Conservation (phyloP, 2,888 invertebrate genomes). For the Aleiodes alternator region DNA sequence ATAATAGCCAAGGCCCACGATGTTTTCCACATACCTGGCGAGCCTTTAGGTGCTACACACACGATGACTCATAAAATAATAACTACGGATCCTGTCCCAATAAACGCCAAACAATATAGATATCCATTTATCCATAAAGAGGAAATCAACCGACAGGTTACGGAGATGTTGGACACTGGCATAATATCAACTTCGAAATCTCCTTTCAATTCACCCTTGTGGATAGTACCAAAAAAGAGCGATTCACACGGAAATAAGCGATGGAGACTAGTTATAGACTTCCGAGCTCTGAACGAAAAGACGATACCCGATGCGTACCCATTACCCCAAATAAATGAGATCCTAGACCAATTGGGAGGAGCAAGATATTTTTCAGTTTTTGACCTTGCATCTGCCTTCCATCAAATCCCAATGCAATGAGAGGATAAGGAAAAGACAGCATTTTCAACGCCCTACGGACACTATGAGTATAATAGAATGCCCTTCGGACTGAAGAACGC, state of each 20-base stretch:
- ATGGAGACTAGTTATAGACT: constrained; percentile 53
- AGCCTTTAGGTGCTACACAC: constrained; percentile 40
- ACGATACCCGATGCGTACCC: constrained; percentile 53
- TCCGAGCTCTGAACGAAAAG: constrained; percentile 50
- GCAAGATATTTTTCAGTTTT: constrained; percentile 59
- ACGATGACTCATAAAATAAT: constrained; percentile 43
- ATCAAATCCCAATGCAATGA: constrained; percentile 58
- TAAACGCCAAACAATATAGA: constrained; percentile 49
- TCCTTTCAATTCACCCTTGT: constrained; percentile 51
- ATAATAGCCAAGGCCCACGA: neutral
- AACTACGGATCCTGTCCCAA: constrained; percentile 47
- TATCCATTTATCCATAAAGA: constrained; percentile 47
- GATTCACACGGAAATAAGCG: constrained; percentile 51
- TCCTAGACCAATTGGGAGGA: constrained; percentile 59
- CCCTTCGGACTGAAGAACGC: constrained; percentile 65
- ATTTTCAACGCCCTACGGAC: constrained; percentile 56
- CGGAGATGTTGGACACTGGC: constrained; percentile 39
- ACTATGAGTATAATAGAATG: constrained; percentile 59
- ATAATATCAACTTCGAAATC: constrained; percentile 46
- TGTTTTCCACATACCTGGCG: constrained; percentile 43
- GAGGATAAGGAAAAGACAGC: constrained; percentile 55
- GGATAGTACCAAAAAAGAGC: constrained; percentile 53
- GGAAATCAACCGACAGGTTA: constrained; percentile 49
- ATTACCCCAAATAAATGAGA: constrained; percentile 59
- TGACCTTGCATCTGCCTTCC: constrained; percentile 61